Conservation (phyloP, 1,140 invertebrate species). For the Drosophila neocordata region DNA sequence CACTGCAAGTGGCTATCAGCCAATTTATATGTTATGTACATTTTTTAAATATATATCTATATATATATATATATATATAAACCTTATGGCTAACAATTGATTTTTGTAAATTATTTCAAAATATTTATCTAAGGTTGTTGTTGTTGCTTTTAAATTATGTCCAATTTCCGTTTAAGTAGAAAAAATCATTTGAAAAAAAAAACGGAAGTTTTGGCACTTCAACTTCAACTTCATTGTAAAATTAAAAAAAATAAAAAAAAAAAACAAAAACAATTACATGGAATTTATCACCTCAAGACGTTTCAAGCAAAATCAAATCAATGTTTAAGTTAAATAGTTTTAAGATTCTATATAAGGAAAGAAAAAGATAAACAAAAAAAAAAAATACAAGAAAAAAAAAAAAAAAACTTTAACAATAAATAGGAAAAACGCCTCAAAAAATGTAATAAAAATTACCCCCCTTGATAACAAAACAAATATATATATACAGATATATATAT, state of each 20-base stretch:
- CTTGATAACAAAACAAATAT: slow-evolving; percentile 5
- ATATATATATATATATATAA: not conserved
- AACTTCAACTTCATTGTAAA: not conserved
- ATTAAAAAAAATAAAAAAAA: slow-evolving; percentile 9
- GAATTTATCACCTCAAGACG: slow-evolving; percentile 75
- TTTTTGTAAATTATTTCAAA: slow-evolving; percentile 32
- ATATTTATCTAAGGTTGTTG: slow-evolving; percentile 8
- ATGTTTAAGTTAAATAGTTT: slow-evolving; percentile 81
- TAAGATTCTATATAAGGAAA: slow-evolving; percentile 50
- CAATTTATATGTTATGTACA: slow-evolving; percentile 28
- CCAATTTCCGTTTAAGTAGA: not conserved
- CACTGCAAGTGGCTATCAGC: slow-evolving; percentile 52
- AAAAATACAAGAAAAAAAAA: slow-evolving; percentile 45
- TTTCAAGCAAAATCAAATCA: slow-evolving; percentile 75
- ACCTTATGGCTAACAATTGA: slow-evolving; percentile 7
- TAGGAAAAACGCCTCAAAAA: slow-evolving; percentile 46
- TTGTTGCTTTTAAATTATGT: not conserved
- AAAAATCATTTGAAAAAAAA: not conserved
- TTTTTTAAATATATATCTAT: not conserved
- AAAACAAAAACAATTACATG: slow-evolving; percentile 47
- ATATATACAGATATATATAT: slow-evolving; percentile 29
- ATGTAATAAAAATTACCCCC: slow-evolving; percentile 56
- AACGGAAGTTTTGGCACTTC: not conserved
- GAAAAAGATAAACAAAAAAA: slow-evolving; percentile 23
- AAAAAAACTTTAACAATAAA: slow-evolving; percentile 47